These are phyloP conservation scores for Sphaeramia orbicularis DNA, from an alignment of 2,797 vertebrate species.

Conservation along the genomic window DNA sequence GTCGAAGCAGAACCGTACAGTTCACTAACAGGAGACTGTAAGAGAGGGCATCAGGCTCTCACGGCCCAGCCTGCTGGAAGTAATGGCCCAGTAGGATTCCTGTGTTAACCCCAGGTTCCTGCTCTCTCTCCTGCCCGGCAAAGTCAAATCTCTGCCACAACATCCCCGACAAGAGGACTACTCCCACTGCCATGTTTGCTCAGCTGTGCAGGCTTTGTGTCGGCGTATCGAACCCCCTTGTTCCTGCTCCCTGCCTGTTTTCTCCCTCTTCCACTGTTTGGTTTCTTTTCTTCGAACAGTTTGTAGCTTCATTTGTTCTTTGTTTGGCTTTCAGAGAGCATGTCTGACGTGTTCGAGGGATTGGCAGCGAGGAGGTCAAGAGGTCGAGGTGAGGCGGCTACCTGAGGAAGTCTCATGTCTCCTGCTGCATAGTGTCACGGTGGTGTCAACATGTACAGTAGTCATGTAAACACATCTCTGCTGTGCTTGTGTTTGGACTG, in stretches of 20 bases:
- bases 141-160: conserved; percentile 77
- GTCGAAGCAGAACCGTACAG: conserved; percentile 14
- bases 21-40: conserved; percentile 20
- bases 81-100: conserved; percentile 74
- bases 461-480: conserved; percentile 79
- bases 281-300: conserved; percentile 74
- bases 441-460: conserved; percentile 70
- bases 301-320: conserved; percentile 76
- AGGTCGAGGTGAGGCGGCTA: conserved; percentile 64
- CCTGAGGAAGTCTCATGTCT: conserved; percentile 72
- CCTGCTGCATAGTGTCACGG: conserved; percentile 56
- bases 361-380: conserved; percentile 58
- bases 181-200: conserved; percentile 82
- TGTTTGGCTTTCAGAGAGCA: conserved; percentile 64
- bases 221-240: conserved; percentile 63
- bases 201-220: conserved; percentile 83
- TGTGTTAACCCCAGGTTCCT: conserved; percentile 72
- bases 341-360: conserved; percentile 49
- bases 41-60: conserved; percentile 64
- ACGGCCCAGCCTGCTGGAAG: conserved; percentile 70
- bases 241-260: conserved; percentile 73
- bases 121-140: conserved; percentile 52
- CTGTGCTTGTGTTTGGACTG: conserved; percentile 65
- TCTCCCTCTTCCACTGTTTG: conserved; percentile 74
- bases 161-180: conserved; percentile 73